These are phyloP conservation scores for Trissonchulus latispiculum DNA, from an alignment of 2,888 invertebrate genomes.

Conservation along the genomic window DNA sequence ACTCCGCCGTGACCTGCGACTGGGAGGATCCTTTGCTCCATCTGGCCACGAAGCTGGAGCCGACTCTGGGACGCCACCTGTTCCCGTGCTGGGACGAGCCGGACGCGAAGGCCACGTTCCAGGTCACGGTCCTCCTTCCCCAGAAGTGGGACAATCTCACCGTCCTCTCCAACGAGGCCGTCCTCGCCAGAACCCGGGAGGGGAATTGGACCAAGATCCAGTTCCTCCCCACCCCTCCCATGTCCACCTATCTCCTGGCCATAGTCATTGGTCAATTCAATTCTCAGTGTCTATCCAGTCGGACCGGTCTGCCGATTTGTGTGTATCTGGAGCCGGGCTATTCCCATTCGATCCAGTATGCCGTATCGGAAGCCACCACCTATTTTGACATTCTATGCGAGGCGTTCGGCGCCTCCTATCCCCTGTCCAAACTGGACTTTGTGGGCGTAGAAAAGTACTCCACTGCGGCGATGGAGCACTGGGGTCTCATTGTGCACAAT, in stretches of 20 bases:
- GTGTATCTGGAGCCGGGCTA: not conserved
- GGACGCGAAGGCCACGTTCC: constrained; percentile 16
- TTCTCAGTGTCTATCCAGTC: constrained; percentile 1
- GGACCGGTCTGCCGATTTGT: constrained; percentile 10
- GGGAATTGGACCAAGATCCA: not conserved
- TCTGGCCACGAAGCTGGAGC: constrained; percentile 19
- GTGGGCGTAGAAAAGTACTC: constrained; percentile 47
- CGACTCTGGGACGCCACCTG: not conserved
- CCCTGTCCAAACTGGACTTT: constrained; percentile 44
- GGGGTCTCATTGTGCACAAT: constrained; percentile 45
- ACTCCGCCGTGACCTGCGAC: not conserved
- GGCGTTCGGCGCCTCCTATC: constrained; percentile 36
- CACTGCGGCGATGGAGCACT: constrained; percentile 49
- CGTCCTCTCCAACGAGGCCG: constrained; percentile 4
- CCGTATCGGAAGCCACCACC: constrained; percentile 34
- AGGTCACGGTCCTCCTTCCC: constrained; percentile 2
- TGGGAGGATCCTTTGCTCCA: not conserved
- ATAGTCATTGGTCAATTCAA: constrained; percentile 36
- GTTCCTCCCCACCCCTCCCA: constrained; percentile 40
- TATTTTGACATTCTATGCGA: constrained; percentile 38
- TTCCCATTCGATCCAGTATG: constrained; percentile 30
- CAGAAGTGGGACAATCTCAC: not conserved
- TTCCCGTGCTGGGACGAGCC: constrained; percentile 22
- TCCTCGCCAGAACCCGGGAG: not conserved
- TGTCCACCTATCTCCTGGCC: constrained; percentile 47